Percentiles rank a stretch among this genome's conserved stretches.
Evolutionary conservation across 2,113 vertebrate genomes (phyloP).

Genomic region (Anguilla japonica): DNA sequence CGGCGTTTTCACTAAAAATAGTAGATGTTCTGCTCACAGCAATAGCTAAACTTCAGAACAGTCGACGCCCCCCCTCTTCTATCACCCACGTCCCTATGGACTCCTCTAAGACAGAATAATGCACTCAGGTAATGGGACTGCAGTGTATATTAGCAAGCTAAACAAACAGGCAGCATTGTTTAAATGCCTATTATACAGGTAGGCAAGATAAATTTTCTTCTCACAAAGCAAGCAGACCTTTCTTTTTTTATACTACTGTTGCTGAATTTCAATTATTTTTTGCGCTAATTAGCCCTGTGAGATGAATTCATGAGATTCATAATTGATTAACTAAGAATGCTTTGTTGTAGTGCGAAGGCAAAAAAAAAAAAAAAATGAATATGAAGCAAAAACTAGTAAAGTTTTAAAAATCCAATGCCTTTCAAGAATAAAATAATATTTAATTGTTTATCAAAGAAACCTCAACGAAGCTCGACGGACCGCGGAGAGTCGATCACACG

Average conservation of each 20-base stretch:
- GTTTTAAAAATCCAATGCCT: neutral
- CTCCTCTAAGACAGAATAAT: neutral
- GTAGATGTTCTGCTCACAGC: slow-evolving; percentile 2
- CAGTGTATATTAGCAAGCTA: slow-evolving; percentile 6
- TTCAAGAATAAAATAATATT: neutral
- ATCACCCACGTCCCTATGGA: neutral
- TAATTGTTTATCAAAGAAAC: neutral
- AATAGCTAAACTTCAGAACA: neutral
- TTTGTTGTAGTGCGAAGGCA: neutral
- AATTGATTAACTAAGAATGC: neutral
- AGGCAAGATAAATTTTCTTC: slow-evolving; percentile 5
- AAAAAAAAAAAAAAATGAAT: neutral
- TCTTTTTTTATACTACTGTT: slow-evolving; percentile 10
- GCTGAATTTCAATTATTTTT: slow-evolving; percentile 14
- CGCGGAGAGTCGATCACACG: neutral
- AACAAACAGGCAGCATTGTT: slow-evolving; percentile 8
- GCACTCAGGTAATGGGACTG: neutral
- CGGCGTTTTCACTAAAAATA: slow-evolving; percentile 26
- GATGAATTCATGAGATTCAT: slow-evolving; percentile 18
- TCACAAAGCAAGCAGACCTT: slow-evolving; percentile 5
- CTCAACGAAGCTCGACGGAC: neutral
- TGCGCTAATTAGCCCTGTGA: slow-evolving; percentile 41
- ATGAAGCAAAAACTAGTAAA: neutral
- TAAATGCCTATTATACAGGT: slow-evolving; percentile 10
- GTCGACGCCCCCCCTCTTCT: neutral